Evolutionary conservation across 2,113 vertebrate species (phyloP), one percentile per base, ranked within the genome.

Genomic region (Vombatus ursinus): DNA sequence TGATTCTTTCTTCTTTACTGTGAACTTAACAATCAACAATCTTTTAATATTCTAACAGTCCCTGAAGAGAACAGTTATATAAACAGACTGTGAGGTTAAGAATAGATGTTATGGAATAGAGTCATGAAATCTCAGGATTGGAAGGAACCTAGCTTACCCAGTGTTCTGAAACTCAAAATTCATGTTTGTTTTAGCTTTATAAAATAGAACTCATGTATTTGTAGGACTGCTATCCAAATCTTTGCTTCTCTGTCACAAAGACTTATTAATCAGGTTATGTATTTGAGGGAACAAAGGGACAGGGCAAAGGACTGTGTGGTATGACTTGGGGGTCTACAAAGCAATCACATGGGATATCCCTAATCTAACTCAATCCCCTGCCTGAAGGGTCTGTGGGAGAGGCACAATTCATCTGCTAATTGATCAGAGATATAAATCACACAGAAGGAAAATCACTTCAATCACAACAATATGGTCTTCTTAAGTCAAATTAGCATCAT

Each of bases 401-500:
- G 6, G 19, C n/a, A 84, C 7, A 84, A 68, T 68, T 31, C 25
- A 37, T 97, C 97, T 96, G 92, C 92, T 97, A 93, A 97, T 96
- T 98, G 93, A 93, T 68, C 93, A 91, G 93, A 44, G 57, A 61
- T 94, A 96, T 92, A 90, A 94, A 97, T 61, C 93, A 95, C 53
- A 93, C 23, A 95, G 93, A 94, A 26, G 92, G 50, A 68, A 93
- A 95, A 91, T 93, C 52, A 57, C 91, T 95, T 93, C 93, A 97
- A 97, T 97, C 95, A 92, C 68, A 95, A 97, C 96, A 97, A 94
- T 94, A 68, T 61, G 91, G 94, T 94, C 52, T 94, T 93, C 92
- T 94, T 94, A 91, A 94, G 96, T 97, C 96, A 96, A 94, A 94
- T 97, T 94, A 96, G 96, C 97, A 94, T 92, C 84, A 93, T 92